These are phyloP conservation scores for Pycnomerus fuliginosus DNA, from an alignment of 2,888 invertebrate species.

Conservation along the genomic window DNA sequence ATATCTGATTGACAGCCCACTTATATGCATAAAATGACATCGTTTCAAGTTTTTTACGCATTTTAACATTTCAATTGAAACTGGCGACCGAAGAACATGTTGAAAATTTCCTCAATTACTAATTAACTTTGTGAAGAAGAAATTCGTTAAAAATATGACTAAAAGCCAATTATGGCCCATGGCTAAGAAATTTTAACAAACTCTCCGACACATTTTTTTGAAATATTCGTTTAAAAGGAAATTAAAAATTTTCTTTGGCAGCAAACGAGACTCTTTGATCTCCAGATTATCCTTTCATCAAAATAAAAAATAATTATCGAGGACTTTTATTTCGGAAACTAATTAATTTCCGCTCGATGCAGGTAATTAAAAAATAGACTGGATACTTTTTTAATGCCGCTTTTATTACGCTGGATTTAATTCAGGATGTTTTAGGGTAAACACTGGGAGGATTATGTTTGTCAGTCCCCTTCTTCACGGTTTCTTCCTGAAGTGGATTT, in stretches of 20 bases:
- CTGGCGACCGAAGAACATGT: background rate
- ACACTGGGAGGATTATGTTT: too few relatives aligned
- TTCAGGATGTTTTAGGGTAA: too few relatives aligned
- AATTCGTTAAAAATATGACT: constrained; percentile 18
- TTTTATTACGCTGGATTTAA: too few relatives aligned
- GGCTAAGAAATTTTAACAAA: constrained; percentile 19
- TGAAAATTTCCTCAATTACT: constrained; percentile 4
- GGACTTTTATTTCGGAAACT: constrained; percentile 14
- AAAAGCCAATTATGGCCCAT: constrained; percentile 20
- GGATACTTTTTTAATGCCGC: too few relatives aligned
- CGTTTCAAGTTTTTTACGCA: constrained; percentile 5
- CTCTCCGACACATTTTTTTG: constrained; percentile 22
- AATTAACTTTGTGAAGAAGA: constrained; percentile 8
- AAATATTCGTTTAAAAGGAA: constrained; percentile 20
- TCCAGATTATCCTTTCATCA: constrained; percentile 25
- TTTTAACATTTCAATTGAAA: too few relatives aligned
- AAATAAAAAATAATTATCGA: constrained; percentile 22
- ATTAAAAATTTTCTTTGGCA: constrained; percentile 22
- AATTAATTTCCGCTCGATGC: constrained; percentile 22
- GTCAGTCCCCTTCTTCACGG: too few relatives aligned
- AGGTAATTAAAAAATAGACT: too few relatives aligned
- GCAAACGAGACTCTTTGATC: constrained; percentile 17
- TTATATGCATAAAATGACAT: constrained; percentile 14
- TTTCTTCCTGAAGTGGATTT: constrained; percentile 19
- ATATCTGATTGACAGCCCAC: constrained; percentile 14